Evolutionary conservation across 2,888 invertebrate species (phyloP).

Genomic region (Achlya flavicornis): DNA sequence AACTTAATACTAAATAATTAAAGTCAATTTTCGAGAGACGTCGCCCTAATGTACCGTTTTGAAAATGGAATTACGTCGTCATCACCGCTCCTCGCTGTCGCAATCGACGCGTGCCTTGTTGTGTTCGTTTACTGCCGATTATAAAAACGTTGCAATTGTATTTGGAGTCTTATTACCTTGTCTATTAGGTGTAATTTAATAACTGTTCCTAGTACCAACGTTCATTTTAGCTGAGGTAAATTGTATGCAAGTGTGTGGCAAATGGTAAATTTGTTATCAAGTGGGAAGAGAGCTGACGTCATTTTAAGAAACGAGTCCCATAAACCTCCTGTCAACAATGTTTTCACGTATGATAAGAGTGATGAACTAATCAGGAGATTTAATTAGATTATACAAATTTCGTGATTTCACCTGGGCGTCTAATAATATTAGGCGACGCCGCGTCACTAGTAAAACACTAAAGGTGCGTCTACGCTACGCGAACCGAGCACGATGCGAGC

Average conservation of each 20-base stretch:
- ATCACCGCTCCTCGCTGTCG: slow-evolving; percentile 50
- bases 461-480: too few species aligned
- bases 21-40: slow-evolving; percentile 31
- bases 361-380: slow-evolving; percentile 40
- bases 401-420: neutral
- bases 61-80: slow-evolving; percentile 55
- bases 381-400: slow-evolving; percentile 26
- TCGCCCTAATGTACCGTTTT: slow-evolving; percentile 48
- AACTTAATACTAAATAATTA: slow-evolving; percentile 34
- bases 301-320: slow-evolving; percentile 41
- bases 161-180: slow-evolving; percentile 41
- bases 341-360: slow-evolving; percentile 34
- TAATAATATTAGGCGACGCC: neutral
- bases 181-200: slow-evolving; percentile 32
- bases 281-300: slow-evolving; percentile 69
- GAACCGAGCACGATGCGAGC: too few species aligned
- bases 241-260: slow-evolving; percentile 40
- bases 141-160: slow-evolving; percentile 27
- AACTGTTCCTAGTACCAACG: slow-evolving; percentile 14
- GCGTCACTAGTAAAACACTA: neutral
- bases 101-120: slow-evolving; percentile 73
- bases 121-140: slow-evolving; percentile 38
- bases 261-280: slow-evolving; percentile 38
- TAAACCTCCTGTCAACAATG: slow-evolving; percentile 36
- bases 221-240: slow-evolving; percentile 26